These are phyloP conservation scores for Tiliacea aurago DNA, from an alignment of 2,888 invertebrate genomes.

Conservation along the genomic window DNA sequence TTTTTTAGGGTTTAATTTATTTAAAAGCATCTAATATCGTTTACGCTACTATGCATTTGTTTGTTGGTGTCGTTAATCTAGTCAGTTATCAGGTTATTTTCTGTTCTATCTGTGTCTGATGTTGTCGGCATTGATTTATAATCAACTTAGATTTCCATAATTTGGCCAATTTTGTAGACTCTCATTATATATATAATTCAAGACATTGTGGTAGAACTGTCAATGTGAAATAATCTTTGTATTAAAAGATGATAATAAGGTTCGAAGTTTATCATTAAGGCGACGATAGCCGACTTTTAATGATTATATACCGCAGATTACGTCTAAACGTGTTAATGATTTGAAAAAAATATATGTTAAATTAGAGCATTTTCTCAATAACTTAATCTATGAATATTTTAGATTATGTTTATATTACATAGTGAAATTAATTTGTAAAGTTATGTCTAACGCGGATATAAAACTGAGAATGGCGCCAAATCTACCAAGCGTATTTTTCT, in stretches of 20 bases:
- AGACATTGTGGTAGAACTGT: not conserved
- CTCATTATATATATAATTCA: constrained; percentile 2
- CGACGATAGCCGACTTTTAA: too few relatives aligned
- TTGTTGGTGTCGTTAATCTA: constrained; percentile 27
- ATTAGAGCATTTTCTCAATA: too few relatives aligned
- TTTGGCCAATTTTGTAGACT: constrained; percentile 1
- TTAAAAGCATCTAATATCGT: constrained; percentile 45
- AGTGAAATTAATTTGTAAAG: too few relatives aligned
- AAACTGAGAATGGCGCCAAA: too few relatives aligned
- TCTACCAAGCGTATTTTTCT: too few relatives aligned
- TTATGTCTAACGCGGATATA: too few relatives aligned
- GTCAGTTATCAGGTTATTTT: constrained; percentile 3
- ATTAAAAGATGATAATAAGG: not conserved
- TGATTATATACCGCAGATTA: too few relatives aligned
- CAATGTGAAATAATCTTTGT: not conserved
- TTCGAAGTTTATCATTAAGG: constrained; percentile 31
- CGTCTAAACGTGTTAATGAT: too few relatives aligned
- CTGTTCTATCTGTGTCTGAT: not conserved
- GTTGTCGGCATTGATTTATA: not conserved
- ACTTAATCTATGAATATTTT: too few relatives aligned
- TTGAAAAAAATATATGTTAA: too few relatives aligned
- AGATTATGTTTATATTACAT: too few relatives aligned
- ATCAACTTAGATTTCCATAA: not conserved
- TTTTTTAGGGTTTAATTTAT: constrained; percentile 38
- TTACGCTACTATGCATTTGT: constrained; percentile 13